Evolutionary conservation across 2,797 vertebrate genomes (phyloP).

Genomic region (Momotus momota): DNA sequence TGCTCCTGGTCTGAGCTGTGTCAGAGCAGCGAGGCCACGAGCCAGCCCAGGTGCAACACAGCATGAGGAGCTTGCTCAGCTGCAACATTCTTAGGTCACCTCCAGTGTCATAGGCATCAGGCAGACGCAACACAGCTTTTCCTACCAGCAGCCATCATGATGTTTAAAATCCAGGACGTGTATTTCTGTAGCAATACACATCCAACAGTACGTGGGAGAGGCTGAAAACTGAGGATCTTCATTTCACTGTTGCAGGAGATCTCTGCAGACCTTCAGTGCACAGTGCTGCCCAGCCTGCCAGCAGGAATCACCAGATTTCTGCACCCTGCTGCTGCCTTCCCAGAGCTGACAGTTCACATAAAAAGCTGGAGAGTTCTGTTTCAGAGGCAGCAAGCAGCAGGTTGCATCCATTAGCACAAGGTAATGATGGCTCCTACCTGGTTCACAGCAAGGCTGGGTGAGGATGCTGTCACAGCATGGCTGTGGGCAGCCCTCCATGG

Average conservation of each 20-base stretch:
- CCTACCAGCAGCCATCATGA: accelerated
- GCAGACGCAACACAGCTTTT: background rate
- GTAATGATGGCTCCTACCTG: background rate
- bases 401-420: background rate
- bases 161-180: background rate
- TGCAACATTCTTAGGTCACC: background rate
- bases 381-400: background rate
- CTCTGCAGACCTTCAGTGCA: background rate
- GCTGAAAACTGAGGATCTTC: background rate
- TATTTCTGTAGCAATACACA: background rate
- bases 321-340: background rate
- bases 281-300: accelerated
- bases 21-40: background rate
- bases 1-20: accelerated
- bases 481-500: background rate
- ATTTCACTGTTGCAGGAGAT: background rate
- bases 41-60: background rate
- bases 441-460: background rate
- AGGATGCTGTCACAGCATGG: accelerated
- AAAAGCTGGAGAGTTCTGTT: background rate
- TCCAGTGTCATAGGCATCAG: background rate
- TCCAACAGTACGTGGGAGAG: background rate
- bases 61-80: background rate
- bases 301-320: accelerated
- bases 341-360: background rate